Percentiles rank a stretch among this genome's conserved stretches.
phyloP scores from a whole-genome alignment of 2,888 invertebrate species.

The Panopea generosa region DNA sequence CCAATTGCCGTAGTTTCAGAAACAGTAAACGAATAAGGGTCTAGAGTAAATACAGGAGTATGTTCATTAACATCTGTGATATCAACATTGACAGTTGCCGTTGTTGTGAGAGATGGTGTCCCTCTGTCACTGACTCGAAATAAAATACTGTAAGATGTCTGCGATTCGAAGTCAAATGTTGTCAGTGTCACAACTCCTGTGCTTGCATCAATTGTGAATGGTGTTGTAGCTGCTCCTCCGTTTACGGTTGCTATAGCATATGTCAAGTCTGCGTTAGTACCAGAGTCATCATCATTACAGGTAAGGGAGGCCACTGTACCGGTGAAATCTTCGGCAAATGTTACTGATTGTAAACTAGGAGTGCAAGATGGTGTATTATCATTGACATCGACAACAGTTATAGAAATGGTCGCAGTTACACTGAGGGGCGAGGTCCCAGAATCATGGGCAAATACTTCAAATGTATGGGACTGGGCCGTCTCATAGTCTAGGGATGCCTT shows the following conservation, averaged over 20 bases:
- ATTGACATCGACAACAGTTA: slow-evolving; percentile 95
- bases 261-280: slow-evolving; percentile 61
- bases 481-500: slow-evolving; percentile 74
- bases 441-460: slow-evolving; percentile 65
- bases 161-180: slow-evolving; percentile 48
- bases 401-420: slow-evolving; percentile 93
- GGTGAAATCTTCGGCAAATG: slow-evolving; percentile 54
- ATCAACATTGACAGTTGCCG: slow-evolving; percentile 44
- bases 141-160: slow-evolving; percentile 33
- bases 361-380: slow-evolving; percentile 84
- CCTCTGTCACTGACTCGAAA: slow-evolving; percentile 45
- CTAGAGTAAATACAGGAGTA: slow-evolving; percentile 58
- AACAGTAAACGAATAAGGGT: slow-evolving; percentile 52
- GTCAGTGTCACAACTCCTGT: slow-evolving; percentile 61
- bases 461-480: slow-evolving; percentile 47
- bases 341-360: slow-evolving; percentile 60
- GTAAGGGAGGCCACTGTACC: slow-evolving; percentile 56
- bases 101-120: slow-evolving; percentile 30
- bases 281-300: slow-evolving; percentile 70
- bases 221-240: slow-evolving; percentile 49
- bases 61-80: slow-evolving; percentile 70
- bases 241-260: slow-evolving; percentile 61
- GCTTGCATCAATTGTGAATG: slow-evolving; percentile 58
- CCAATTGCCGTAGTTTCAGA: slow-evolving; percentile 62
- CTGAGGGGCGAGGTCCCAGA: slow-evolving; percentile 57